Evolutionary conservation across 2,113 vertebrate species (phyloP).

Genomic region (Boulengeromyrus knoepffleri): DNA sequence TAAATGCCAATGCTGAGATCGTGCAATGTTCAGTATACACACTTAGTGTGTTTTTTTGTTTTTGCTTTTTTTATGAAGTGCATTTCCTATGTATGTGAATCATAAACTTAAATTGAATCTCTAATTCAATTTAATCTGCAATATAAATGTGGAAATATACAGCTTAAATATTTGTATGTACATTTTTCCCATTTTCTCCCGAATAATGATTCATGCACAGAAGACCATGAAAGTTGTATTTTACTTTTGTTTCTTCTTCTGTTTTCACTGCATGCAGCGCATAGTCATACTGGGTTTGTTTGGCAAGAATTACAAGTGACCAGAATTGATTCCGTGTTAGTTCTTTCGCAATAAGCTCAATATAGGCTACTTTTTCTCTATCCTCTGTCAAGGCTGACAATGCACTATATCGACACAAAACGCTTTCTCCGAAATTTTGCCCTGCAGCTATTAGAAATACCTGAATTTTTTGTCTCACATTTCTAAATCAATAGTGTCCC

Average conservation of each 20-base stretch:
- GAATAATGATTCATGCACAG: neutral
- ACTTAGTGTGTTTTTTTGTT: neutral
- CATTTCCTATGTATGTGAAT: neutral
- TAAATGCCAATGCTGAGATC: neutral
- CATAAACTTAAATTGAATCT: neutral
- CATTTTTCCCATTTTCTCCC: neutral
- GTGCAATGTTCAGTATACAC: neutral
- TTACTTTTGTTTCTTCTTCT: neutral
- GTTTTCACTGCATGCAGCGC: constrained; percentile 13
- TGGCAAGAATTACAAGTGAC: constrained; percentile 33
- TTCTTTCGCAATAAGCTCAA: constrained; percentile 28
- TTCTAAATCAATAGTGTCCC: constrained; percentile 12
- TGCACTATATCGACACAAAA: constrained; percentile 29
- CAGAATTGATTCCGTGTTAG: constrained; percentile 35
- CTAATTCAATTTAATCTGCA: neutral
- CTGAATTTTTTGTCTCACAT: constrained; percentile 11
- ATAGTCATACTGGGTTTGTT: constrained; percentile 27
- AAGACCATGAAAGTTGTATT: neutral
- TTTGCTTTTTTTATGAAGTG: neutral
- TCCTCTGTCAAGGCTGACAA: constrained; percentile 29
- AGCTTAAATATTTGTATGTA: neutral
- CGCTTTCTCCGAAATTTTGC: constrained; percentile 25
- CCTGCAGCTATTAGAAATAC: constrained; percentile 20
- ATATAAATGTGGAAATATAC: neutral
- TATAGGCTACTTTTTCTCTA: constrained; percentile 25